phyloP scores from a whole-genome alignment of 1,140 invertebrate species.

The Gonatopus flavifemur region DNA sequence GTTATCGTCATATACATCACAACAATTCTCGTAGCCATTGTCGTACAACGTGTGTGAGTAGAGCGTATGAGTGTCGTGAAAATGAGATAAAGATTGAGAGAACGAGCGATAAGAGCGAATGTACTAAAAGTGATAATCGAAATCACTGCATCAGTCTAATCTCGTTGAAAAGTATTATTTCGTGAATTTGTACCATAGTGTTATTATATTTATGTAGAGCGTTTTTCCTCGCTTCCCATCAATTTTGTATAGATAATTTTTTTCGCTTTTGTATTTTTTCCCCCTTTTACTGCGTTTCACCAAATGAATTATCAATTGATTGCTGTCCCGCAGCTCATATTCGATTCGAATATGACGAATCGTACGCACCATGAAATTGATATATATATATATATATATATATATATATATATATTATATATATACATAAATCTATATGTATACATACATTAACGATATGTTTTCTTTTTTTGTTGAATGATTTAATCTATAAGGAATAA shows the following conservation, averaged over 20 bases:
- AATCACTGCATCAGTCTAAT: conserved; percentile 41
- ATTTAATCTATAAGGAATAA: conserved; percentile 48
- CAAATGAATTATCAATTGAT: background rate
- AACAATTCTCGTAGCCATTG: conserved; percentile 39
- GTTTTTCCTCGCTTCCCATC: conserved; percentile 32
- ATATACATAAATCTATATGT: too few relatives aligned
- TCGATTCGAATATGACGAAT: too few relatives aligned
- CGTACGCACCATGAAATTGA: too few relatives aligned
- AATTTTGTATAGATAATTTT: conserved; percentile 44
- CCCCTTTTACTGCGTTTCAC: background rate
- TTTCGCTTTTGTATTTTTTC: conserved; percentile 22
- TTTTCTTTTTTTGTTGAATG: conserved; percentile 37
- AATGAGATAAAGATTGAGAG: conserved; percentile 13
- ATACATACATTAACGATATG: conserved; percentile 50
- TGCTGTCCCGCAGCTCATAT: background rate
- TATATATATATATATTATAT: too few relatives aligned
- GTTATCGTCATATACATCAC: conserved; percentile 48
- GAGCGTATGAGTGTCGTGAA: conserved; percentile 7
- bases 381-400: too few relatives aligned
- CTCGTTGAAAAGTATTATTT: conserved; percentile 53
- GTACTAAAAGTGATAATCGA: conserved; percentile 11
- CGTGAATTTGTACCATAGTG: conserved; percentile 50
- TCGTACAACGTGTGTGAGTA: conserved; percentile 31
- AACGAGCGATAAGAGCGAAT: conserved; percentile 2
- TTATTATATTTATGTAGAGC: conserved; percentile 31